phyloP scores from a whole-genome alignment of 2,888 invertebrate genomes.

The Syritta pipiens region DNA sequence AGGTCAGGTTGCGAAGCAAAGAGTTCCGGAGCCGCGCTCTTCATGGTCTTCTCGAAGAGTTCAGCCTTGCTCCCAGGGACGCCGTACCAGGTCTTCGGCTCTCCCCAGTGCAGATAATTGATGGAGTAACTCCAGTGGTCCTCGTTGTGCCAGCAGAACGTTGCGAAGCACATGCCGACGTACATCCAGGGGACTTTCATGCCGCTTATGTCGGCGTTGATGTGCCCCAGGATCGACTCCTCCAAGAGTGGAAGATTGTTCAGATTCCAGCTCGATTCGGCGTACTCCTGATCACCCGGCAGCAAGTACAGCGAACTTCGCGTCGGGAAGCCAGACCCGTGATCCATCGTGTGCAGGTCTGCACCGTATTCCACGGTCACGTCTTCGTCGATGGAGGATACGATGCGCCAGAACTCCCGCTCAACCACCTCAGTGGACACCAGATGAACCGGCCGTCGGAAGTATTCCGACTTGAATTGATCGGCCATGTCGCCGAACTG shows the following conservation, averaged over 20 bases:
- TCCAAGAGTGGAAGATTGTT: constrained; percentile 98
- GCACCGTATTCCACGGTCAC: constrained; percentile 99
- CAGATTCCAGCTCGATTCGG: constrained; percentile 97
- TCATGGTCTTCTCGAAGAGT: constrained; percentile 96
- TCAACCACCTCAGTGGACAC: constrained; percentile 94
- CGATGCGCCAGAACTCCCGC: constrained; percentile 98
- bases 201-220: constrained; percentile 98
- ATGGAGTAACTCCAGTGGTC: constrained; percentile 99
- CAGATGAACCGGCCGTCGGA: constrained; percentile 96
- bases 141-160: constrained; percentile 99
- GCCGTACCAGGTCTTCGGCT: constrained; percentile 97
- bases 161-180: constrained; percentile 99
- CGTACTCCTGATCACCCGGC: constrained; percentile 92
- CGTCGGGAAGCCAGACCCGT: constrained; percentile 96
- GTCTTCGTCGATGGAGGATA: constrained; percentile 97
- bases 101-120: constrained; percentile 99
- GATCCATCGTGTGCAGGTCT: constrained; percentile 98
- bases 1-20: constrained; percentile 98
- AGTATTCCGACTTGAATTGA: constrained; percentile 98
- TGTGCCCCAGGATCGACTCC: constrained; percentile 95
- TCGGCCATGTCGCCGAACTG: constrained; percentile 99
- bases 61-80: constrained; percentile 96
- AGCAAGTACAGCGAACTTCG: constrained; percentile 89
- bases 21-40: constrained; percentile 96
- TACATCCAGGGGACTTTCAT: constrained; percentile 99